Percentiles rank a stretch among this genome's conserved stretches.
These are phyloP conservation scores for Aporophyla nigra DNA, from an alignment of 2,888 invertebrate genomes.

Conservation along the genomic window DNA sequence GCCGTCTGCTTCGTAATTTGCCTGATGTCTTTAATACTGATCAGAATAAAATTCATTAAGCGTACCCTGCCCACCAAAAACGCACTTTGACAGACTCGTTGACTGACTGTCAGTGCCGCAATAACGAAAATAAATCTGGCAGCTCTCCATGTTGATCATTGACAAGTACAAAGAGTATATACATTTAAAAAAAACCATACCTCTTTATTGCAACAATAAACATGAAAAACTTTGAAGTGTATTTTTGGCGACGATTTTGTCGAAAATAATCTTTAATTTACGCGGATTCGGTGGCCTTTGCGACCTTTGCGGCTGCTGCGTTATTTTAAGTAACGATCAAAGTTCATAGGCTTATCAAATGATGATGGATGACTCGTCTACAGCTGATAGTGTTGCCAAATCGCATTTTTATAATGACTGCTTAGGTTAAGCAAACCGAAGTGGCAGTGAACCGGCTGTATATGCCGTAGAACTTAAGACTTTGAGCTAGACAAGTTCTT, in stretches of 20 bases:
- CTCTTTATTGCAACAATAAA: slow-evolving; percentile 27
- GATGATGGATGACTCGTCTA: slow-evolving; percentile 16
- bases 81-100: slow-evolving; percentile 3
- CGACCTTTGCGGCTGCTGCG: not conserved
- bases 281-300: not conserved
- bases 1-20: not conserved
- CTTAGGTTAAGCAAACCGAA: not conserved
- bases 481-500: not conserved
- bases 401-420: not conserved
- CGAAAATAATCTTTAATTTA: slow-evolving; percentile 36
- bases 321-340: slow-evolving; percentile 22
- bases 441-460: too few species aligned
- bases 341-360: slow-evolving; percentile 1
- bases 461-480: not conserved
- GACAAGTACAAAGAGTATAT: slow-evolving; percentile 5
- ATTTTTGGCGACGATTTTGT: slow-evolving; percentile 4
- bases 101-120: slow-evolving; percentile 8
- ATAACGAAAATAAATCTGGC: slow-evolving; percentile 51
- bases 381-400: slow-evolving; percentile 7
- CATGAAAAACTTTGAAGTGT: slow-evolving; percentile 5
- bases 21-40: not conserved
- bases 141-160: slow-evolving; percentile 24
- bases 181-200: not conserved
- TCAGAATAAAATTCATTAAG: slow-evolving; percentile 3
- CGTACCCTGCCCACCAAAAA: not conserved